Evolutionary conservation across 2,113 vertebrate species (phyloP), one percentile per base, ranked within the genome.

Genomic region (Leucosticte australis): DNA sequence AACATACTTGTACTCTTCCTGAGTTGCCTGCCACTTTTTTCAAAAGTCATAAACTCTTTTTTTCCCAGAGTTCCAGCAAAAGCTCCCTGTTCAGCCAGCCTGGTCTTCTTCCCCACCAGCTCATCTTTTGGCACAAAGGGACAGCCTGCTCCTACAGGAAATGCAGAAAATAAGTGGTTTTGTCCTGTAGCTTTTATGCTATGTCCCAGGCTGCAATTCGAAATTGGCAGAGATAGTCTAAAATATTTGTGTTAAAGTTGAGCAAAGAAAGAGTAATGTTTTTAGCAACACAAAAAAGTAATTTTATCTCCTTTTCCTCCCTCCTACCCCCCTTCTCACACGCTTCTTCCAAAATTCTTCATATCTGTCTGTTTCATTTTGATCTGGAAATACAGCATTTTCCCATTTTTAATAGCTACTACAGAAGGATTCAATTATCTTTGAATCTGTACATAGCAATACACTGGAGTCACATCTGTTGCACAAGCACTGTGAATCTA

Each of bases 351-450:
- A n/a, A 71, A 87, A 80, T 85, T 80, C 47, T 74, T 90, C 26
- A 3, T 59, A 69, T 79, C 30, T 83, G 26, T 73, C 30, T 2
- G 12, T 71, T 85, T 41, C 17, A 62, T 89, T 91, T 90, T 83
- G 20, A 91, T 94, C 84, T 95, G 24, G 79, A 88, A 90, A 86
- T 83, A 80, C 8, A 90, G 35, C 75, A 80, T 83, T 90, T 91
- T 83, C 47, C 26, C 41, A 76, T 63, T 94, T 87, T 83, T 88
- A 94, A 90, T 63, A 96, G 73, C 50, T 80, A 50, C 63, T 68
- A 57, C 92, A 94, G 94, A 85, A 59, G 90, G 87, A 95, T 95
- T 95, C 76, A 94, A 95, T 95, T 95, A 95, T 77, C 67, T 88
- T 70, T 59, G 55, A 63, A 82, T 92, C 50, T 74, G 67, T 74